Conservation (phyloP, 2,113 vertebrate species). For the Bostrychus sinensis region DNA sequence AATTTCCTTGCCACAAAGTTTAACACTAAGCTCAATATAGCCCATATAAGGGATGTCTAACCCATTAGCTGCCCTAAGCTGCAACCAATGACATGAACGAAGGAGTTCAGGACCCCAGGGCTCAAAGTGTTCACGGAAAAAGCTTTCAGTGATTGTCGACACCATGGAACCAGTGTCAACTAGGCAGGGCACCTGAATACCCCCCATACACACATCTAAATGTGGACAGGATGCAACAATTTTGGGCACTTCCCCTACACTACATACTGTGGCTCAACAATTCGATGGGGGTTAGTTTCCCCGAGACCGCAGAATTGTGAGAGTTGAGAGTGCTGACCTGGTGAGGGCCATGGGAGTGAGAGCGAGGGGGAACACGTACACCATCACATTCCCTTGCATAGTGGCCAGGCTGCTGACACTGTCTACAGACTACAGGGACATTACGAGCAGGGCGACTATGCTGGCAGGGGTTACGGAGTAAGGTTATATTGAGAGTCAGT, state of each 20-base stretch:
- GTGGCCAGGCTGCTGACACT: not conserved
- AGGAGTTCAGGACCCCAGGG: slow-evolving; percentile 1
- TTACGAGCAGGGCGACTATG: fast-evolving
- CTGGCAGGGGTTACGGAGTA: fast-evolving
- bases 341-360: not conserved
- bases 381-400: not conserved
- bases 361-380: not conserved
- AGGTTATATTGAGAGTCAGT: too few relatives aligned
- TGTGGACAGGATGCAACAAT: not conserved
- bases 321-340: not conserved
- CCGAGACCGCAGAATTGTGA: too few relatives aligned
- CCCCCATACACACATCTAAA: not conserved
- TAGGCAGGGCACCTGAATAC: not conserved
- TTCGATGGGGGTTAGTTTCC: not conserved
- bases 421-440: not conserved
- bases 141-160: slow-evolving; percentile 15
- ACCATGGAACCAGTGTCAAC: slow-evolving; percentile 16
- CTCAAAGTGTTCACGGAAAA: slow-evolving; percentile 19
- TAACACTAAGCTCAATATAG: slow-evolving; percentile 15
- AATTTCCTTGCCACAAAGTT: not conserved
- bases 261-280: slow-evolving; percentile 1
- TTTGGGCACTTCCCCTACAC: not conserved
- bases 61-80: slow-evolving; percentile 15
- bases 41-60: slow-evolving; percentile 8
- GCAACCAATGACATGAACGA: slow-evolving; percentile 12